These are phyloP conservation scores for Neria commutata DNA, from an alignment of 2,888 invertebrate species.

Conservation along the genomic window DNA sequence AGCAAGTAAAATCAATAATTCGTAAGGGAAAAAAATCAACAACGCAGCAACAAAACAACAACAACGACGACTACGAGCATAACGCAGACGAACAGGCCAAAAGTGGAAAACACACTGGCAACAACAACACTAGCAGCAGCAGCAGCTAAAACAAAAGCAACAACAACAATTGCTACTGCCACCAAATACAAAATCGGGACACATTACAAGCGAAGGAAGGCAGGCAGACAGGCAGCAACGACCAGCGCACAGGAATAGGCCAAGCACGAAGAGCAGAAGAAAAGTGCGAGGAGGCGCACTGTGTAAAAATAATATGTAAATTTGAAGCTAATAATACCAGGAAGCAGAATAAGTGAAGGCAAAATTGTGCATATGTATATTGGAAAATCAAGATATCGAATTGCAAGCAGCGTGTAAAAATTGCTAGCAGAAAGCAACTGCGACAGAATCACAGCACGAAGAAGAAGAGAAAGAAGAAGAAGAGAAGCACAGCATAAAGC, in stretches of 20 bases:
- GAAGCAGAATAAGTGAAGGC: no score
- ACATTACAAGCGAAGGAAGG: constrained; percentile 20
- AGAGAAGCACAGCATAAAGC: no score
- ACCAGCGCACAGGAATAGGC: constrained; percentile 25
- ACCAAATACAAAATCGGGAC: constrained; percentile 35
- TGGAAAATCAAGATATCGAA: no score
- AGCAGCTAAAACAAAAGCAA: constrained; percentile 13
- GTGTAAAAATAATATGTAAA: no score
- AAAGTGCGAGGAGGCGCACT: no score
- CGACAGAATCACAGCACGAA: no score
- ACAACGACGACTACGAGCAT: no score
- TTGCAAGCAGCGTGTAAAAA: no score
- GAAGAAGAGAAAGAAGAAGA: constrained; percentile 26
- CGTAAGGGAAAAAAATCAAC: constrained; percentile 24
- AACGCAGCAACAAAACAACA: no score
- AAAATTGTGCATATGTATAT: no score
- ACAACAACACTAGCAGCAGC: constrained; percentile 29
- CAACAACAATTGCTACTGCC: constrained; percentile 29
- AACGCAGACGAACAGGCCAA: constrained; percentile 30
- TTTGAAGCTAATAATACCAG: no score
- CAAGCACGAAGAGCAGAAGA: neutral
- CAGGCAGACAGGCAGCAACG: constrained; percentile 15
- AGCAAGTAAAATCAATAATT: constrained; percentile 38
- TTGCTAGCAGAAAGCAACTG: no score
- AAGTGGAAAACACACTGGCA: constrained; percentile 25